Evolutionary conservation across 35 echinoderm and acorn worm genomes (phyloP), one percentile per base, ranked within the genome.

Genomic region (Ophiothrix spiculata): DNA sequence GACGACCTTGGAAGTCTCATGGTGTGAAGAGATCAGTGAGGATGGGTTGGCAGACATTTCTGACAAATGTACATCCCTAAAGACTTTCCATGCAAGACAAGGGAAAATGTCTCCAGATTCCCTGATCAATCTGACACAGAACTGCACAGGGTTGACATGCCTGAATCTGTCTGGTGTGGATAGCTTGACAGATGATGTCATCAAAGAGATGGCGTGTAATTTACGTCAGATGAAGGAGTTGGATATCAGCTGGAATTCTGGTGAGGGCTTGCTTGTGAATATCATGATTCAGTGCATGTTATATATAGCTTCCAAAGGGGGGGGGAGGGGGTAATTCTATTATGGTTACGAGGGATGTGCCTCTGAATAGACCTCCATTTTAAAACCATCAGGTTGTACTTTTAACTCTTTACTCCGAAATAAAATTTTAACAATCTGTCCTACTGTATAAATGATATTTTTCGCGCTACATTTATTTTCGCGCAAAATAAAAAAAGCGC

Each of bases 1-100:
- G 35, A 85, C 76, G 31, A 79, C 90, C 28, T 37, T 99, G 35
- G 89, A 94, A 46, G 73, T 99, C 14, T 85, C 79, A 4, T 99
- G 96, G 96, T 99, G 96, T 84, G 96, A 99, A 33, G 96, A 99
- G 36, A 86, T 99, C 13, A 94, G 86, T n/a, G 89, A 93, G 42
- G 39, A 29, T 0, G 96, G 96, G 4, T 79, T 99, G 0, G 35
- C 40, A 25, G 36, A 79, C 4, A 81, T 98, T 1, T 86, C 86
- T 31, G 64, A 75, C 4, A 42, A 84, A 64, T 99, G 96, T 77
- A 79, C 92, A 32, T 38, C 46, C 17, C 86, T 99, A 39, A 75
- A 91, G 39, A 79, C 86, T 12, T 86, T 99, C 63, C 74, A 76
- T 35, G 76, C 94, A 14, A 76, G 96, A 19, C 91, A 99, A 77